Base-by-base conservation (phyloP, 2,113 vertebrate species). In the Calyptomena viridis region DNA sequence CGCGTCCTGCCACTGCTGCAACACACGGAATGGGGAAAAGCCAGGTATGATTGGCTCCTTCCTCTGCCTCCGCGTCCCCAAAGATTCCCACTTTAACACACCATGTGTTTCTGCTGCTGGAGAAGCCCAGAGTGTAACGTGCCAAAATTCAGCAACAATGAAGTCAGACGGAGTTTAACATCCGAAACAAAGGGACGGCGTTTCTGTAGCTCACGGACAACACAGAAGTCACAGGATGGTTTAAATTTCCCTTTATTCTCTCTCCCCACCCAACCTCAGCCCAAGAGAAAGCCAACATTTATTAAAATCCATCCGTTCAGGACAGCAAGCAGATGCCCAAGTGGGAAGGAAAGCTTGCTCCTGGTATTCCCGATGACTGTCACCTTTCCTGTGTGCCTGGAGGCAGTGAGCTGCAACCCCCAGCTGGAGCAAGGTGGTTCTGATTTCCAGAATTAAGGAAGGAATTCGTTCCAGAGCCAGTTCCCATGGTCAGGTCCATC, bases 31-130 rank as follows among this genome's bases (percentile, higher is more conserved):
- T 58, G 75, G 47, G 81, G 84, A 87, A n/a, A 22, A 95, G 59
- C 56, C 90, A 69, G 60, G 79, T 95, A 68, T 73, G 47, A 63
- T 90, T 87, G 95, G 78, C 74, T 93, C 77, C 22, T 87, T 84
- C 55, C 90, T 89, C 87, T 95, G 94, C 93, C 80, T 95, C 94
- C 11, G 37, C 42, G 42, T 89, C 95, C 90, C 95, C 96, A 90
- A 84, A 87, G 95, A 77, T 86, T 94, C 86, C 79, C 56, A 25
- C 81, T 95, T 87, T 69, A 68, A 76, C 2, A 95, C 56, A 95
- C 90, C 74, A 60, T 91, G 91, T 87, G 94, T 90, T 90, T 55
- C 80, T 97, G 95, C 91, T 94, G 82, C 94, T 96, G 73, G 44
- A 93, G 93, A 86, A 95, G 94, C 93, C 94, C 94, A 73, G 91